Conservation (phyloP, 2,797 vertebrate species). For the Remorina albescens region DNA sequence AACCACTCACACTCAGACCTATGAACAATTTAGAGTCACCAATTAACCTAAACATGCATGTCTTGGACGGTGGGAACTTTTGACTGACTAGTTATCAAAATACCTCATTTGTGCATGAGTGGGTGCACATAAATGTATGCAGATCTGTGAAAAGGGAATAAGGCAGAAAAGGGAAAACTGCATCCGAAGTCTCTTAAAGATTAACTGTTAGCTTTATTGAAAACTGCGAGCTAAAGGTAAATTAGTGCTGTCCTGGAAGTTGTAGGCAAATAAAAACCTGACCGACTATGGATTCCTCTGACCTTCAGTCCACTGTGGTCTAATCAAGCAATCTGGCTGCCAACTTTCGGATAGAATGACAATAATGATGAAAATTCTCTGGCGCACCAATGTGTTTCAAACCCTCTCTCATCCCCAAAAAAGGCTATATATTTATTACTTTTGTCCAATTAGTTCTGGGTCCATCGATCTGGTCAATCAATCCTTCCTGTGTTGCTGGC, state of each 20-base stretch:
- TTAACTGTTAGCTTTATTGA: conserved; percentile 22
- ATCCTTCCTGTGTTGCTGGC: conserved; percentile 60
- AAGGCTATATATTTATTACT: conserved; percentile 75
- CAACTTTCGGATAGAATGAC: conserved; percentile 47
- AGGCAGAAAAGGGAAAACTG: neutral
- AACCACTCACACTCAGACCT: too few relatives aligned
- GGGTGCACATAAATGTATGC: neutral
- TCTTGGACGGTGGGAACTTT: too few relatives aligned
- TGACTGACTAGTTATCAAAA: too few relatives aligned
- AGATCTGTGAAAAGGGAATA: neutral
- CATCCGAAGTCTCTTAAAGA: conserved; percentile 12
- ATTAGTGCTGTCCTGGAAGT: conserved; percentile 34
- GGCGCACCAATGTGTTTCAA: conserved; percentile 22
- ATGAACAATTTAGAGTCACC: too few relatives aligned
- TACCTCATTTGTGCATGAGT: too few relatives aligned
- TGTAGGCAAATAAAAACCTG: conserved; percentile 54
- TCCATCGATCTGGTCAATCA: conserved; percentile 66
- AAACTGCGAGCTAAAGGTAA: conserved; percentile 53
- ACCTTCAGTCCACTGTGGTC: conserved; percentile 57
- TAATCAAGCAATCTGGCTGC: conserved; percentile 63
- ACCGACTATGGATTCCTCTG: conserved; percentile 61
- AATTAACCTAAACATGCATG: too few relatives aligned
- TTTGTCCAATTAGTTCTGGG: conserved; percentile 73
- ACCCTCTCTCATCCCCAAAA: neutral
- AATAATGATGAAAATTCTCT: conserved; percentile 55